Conservation (phyloP, 1,140 invertebrate species). For the Mycetomoellerius zeteki region DNA sequence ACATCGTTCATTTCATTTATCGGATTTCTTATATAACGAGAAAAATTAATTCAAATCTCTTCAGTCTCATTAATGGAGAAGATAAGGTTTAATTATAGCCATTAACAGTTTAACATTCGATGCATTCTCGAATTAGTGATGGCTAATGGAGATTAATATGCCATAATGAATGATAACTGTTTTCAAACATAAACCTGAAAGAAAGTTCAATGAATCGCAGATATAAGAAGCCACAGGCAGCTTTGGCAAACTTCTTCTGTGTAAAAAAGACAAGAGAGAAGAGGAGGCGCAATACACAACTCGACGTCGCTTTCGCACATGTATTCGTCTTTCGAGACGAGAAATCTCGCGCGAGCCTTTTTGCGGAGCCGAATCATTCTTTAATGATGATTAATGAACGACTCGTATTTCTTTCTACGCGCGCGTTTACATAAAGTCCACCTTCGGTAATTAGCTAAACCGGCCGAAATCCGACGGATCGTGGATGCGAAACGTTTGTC, state of each 20-base stretch:
- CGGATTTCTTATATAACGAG: background rate
- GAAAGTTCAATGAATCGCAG: constrained; percentile 28
- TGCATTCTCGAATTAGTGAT: background rate
- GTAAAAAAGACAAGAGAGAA: constrained; percentile 37
- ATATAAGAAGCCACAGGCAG: background rate
- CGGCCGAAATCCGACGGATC: constrained; percentile 45
- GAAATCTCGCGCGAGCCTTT: constrained; percentile 56
- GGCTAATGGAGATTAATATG: constrained; percentile 1
- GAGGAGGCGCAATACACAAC: background rate
- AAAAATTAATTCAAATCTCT: constrained; percentile 3
- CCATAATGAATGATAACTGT: constrained; percentile 1
- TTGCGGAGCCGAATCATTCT: constrained; percentile 70
- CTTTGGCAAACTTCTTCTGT: constrained; percentile 18
- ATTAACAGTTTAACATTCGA: constrained; percentile 11
- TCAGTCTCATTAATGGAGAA: background rate
- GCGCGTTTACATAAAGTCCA: constrained; percentile 65
- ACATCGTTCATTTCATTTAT: background rate
- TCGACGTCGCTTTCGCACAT: constrained; percentile 12
- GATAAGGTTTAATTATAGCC: background rate
- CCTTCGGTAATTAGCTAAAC: constrained; percentile 64
- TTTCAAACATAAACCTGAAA: constrained; percentile 6
- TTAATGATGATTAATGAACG: constrained; percentile 76
- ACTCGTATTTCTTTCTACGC: constrained; percentile 1
- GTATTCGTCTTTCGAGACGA: constrained; percentile 66
- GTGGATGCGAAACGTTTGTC: constrained; percentile 31